phyloP scores from a whole-genome alignment of 2,888 invertebrate genomes.

The Eudemis profundana region DNA sequence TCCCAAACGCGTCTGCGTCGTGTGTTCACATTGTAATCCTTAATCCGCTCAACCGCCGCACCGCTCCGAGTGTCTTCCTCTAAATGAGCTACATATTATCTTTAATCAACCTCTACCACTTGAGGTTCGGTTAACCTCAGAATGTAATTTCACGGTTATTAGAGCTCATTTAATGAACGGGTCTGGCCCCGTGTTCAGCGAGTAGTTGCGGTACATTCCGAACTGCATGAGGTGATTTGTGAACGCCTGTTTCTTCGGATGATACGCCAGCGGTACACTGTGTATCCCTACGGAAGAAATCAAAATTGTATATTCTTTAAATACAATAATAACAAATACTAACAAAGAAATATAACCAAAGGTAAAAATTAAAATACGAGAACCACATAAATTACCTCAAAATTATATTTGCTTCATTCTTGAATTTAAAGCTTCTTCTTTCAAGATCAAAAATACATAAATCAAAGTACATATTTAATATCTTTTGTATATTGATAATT shows the following conservation, averaged over 20 bases:
- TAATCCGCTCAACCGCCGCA: too few species aligned
- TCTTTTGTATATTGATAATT: too few species aligned
- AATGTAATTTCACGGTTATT: conserved; percentile 29
- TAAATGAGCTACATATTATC: neutral
- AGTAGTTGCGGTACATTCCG: conserved; percentile 94
- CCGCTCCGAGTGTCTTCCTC: too few species aligned
- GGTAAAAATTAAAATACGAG: too few species aligned
- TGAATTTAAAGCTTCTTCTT: neutral
- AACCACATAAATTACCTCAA: too few species aligned
- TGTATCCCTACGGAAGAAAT: conserved; percentile 76
- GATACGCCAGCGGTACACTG: conserved; percentile 89
- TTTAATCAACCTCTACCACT: neutral
- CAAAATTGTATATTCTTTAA: too few species aligned
- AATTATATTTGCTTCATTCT: conserved; percentile 3
- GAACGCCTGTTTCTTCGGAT: conserved; percentile 90
- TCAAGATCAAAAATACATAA: too few species aligned
- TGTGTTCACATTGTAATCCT: too few species aligned
- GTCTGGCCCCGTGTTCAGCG: conserved; percentile 90
- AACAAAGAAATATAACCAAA: too few species aligned
- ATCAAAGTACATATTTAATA: too few species aligned
- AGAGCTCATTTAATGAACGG: conserved; percentile 49
- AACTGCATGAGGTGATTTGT: conserved; percentile 86
- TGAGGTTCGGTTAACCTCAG: conserved; percentile 31
- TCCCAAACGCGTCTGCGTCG: too few species aligned
- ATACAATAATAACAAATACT: too few species aligned